Conservation (phyloP, 2,113 vertebrate genomes). For the Struthidea cinerea region DNA sequence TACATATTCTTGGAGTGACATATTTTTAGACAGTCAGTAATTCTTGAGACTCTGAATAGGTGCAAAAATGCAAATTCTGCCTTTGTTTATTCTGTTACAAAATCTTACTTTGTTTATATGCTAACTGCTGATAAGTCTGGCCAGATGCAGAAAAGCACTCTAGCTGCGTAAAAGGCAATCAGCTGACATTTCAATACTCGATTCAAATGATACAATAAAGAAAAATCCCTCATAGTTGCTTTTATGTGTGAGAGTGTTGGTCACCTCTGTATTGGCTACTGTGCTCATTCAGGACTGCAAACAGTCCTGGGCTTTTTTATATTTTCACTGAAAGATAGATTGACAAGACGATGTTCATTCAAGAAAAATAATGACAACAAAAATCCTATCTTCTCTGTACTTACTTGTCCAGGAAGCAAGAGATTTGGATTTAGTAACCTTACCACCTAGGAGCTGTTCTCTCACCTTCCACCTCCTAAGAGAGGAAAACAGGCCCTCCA, state of each 20-base stretch:
- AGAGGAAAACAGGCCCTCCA: neutral
- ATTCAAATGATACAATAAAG: neutral
- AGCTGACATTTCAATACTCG: neutral
- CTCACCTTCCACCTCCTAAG: neutral
- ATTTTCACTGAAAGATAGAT: neutral
- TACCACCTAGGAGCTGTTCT: neutral
- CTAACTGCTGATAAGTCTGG: neutral
- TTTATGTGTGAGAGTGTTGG: fast-evolving
- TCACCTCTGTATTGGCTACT: neutral
- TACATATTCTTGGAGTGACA: neutral
- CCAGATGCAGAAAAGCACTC: neutral
- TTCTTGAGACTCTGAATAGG: neutral
- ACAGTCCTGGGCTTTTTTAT: neutral
- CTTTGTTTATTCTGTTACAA: neutral
- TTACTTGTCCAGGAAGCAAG: neutral
- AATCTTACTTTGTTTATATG: neutral
- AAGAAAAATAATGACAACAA: neutral
- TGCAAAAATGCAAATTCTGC: neutral
- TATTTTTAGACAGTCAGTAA: neutral
- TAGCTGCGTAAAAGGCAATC: neutral
- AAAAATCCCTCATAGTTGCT: neutral
- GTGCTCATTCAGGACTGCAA: neutral
- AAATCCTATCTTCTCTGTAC: neutral
- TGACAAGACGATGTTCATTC: neutral
- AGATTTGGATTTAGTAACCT: neutral